Percentiles rank a stretch among this genome's conserved stretches.
Conservation (phyloP, 2,888 invertebrate genomes). For the Hedychridium roseum region DNA sequence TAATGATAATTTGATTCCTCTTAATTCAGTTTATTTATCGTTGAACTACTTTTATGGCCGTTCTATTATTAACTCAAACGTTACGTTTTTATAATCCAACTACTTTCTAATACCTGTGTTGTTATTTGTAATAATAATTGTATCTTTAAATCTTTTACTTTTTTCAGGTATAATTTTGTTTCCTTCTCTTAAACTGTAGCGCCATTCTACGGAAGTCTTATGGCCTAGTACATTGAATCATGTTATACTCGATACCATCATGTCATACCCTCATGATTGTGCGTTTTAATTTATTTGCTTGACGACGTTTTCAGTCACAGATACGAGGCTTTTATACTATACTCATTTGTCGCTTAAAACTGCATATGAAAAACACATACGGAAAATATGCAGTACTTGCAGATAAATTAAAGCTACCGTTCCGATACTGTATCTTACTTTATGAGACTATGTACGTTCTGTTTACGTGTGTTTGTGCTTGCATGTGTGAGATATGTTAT, state of each 20-base stretch:
- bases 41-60: too few relatives aligned
- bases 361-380: conserved; percentile 47
- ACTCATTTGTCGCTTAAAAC: conserved; percentile 43
- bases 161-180: conserved; percentile 54
- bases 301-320: conserved; percentile 26
- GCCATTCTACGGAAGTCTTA: conserved; percentile 45
- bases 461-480: conserved; percentile 61
- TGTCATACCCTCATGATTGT: conserved; percentile 42
- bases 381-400: conserved; percentile 52
- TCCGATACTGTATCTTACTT: conserved; percentile 46
- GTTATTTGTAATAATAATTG: conserved; percentile 14
- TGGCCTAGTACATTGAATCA: too few relatives aligned
- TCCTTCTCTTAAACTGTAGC: conserved; percentile 38
- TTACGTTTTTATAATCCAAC: too few relatives aligned
- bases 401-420: conserved; percentile 55
- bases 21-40: too few relatives aligned
- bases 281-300: conserved; percentile 59
- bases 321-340: conserved; percentile 38
- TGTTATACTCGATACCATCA: conserved; percentile 16
- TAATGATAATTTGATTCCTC: too few relatives aligned
- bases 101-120: conserved; percentile 16
- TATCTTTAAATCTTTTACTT: conserved; percentile 43
- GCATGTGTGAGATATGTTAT: conserved; percentile 61
- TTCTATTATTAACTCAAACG: too few relatives aligned
- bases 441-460: conserved; percentile 44